Percentiles rank a stretch among this genome's conserved stretches.
phyloP scores from a whole-genome alignment of 1,140 invertebrate genomes.

The Brachystomella parvula region DNA sequence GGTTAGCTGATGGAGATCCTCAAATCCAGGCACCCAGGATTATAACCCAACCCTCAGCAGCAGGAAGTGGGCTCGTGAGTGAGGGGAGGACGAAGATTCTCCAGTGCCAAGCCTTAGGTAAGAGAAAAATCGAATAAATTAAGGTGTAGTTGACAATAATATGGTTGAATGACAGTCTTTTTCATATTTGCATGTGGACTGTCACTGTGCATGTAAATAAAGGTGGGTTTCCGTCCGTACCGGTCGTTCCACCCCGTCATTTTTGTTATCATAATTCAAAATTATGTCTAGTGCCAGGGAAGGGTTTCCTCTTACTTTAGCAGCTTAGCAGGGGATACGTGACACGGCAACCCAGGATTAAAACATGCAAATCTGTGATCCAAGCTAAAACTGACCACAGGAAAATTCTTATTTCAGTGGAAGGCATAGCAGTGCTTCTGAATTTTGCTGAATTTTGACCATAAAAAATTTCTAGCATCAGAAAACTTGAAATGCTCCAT shows the following conservation, averaged over 20 bases:
- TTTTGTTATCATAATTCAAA: neutral
- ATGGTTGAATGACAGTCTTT: neutral
- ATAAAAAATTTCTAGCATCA: no score
- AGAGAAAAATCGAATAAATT: constrained; percentile 41
- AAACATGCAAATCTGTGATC: no score
- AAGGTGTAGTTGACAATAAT: constrained; percentile 1
- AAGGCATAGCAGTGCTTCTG: no score
- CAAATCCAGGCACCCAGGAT: constrained; percentile 69
- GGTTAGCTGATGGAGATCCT: neutral
- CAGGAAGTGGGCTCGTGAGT: constrained; percentile 65
- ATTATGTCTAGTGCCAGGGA: neutral
- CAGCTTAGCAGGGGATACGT: no score
- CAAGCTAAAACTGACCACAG: no score
- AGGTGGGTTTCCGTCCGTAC: neutral
- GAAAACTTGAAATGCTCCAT: no score
- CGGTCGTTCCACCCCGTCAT: neutral
- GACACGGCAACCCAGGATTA: no score
- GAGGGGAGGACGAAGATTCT: constrained; percentile 81
- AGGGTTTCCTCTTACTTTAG: no score
- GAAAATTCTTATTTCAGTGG: no score
- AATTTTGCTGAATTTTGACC: no score
- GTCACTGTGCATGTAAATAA: neutral
- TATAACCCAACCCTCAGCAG: constrained; percentile 68
- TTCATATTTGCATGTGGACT: neutral
- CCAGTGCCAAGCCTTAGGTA: constrained; percentile 77